Conservation (phyloP, 2,797 vertebrate genomes). For the Triplophysa yarkandensis region DNA sequence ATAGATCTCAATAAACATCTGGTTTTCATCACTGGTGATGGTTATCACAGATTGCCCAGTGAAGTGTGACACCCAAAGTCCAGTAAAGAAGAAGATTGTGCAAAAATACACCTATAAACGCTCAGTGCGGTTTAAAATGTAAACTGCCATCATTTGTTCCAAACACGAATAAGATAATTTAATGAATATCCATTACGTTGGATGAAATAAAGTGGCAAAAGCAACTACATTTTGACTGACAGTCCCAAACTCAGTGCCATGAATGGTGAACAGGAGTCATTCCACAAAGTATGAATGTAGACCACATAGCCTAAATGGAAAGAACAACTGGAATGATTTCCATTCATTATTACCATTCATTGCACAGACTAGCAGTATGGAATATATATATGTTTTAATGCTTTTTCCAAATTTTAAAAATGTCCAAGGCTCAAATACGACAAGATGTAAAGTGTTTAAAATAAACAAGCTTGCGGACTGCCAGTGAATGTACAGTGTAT, state of each 20-base stretch:
- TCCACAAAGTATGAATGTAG: not conserved
- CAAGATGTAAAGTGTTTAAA: not conserved
- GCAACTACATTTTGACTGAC: too few species aligned
- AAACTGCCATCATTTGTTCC: not conserved
- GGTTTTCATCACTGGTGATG: slow-evolving; percentile 15
- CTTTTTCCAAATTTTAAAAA: too few species aligned
- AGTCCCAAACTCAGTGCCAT: too few species aligned
- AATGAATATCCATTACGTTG: not conserved
- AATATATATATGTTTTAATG: too few species aligned
- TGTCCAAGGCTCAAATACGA: not conserved
- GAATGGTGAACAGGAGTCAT: not conserved
- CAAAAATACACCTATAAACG: not conserved
- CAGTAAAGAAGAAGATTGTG: not conserved
- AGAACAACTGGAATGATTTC: not conserved
- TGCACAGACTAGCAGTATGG: not conserved
- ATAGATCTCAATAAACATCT: slow-evolving; percentile 29
- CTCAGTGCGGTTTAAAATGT: not conserved
- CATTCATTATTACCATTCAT: not conserved
- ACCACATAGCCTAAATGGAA: not conserved
- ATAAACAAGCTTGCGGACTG: not conserved
- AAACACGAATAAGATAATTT: not conserved
- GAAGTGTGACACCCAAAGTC: not conserved
- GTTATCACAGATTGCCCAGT: not conserved
- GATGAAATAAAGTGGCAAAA: not conserved
- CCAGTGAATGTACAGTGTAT: not conserved